Conservation (phyloP, 2,797 vertebrate genomes). For the Crypturellus tataupa region DNA sequence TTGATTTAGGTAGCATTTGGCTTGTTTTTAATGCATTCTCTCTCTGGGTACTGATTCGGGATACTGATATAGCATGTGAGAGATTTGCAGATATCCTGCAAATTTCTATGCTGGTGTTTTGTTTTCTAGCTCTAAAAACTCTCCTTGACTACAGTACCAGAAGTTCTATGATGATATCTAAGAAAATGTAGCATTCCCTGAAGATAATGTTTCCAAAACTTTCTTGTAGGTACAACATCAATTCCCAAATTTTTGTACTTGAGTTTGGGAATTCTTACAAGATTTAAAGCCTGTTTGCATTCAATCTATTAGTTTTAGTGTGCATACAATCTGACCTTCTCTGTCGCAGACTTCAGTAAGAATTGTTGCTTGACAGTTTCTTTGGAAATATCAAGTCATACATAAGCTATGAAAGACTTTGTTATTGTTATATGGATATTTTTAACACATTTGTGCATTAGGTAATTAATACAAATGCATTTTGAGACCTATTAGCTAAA, state of each 20-base stretch:
- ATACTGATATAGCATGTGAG: neutral
- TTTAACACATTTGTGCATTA: conserved; percentile 16
- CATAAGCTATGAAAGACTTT: conserved; percentile 29
- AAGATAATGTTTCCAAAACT: neutral
- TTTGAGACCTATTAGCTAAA: conserved; percentile 16
- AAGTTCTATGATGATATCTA: neutral
- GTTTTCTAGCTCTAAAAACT: neutral
- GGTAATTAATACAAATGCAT: conserved; percentile 11
- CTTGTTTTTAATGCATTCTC: neutral
- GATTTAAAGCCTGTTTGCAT: neutral
- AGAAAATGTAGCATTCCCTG: neutral
- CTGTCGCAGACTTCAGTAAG: neutral
- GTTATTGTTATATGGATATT: conserved; percentile 45
- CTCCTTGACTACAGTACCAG: neutral
- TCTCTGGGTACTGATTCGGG: neutral
- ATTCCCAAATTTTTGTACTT: neutral
- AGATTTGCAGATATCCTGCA: neutral
- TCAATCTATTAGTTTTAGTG: neutral
- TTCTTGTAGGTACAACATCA: neutral
- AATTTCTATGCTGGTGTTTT: neutral
- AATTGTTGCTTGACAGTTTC: neutral
- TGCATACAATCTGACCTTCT: neutral
- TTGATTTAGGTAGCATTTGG: neutral
- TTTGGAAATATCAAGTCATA: conserved; percentile 49
- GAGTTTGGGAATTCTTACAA: neutral